Evolutionary conservation across 1,140 invertebrate species (phyloP).

Genomic region (Papilio aristodemus): DNA sequence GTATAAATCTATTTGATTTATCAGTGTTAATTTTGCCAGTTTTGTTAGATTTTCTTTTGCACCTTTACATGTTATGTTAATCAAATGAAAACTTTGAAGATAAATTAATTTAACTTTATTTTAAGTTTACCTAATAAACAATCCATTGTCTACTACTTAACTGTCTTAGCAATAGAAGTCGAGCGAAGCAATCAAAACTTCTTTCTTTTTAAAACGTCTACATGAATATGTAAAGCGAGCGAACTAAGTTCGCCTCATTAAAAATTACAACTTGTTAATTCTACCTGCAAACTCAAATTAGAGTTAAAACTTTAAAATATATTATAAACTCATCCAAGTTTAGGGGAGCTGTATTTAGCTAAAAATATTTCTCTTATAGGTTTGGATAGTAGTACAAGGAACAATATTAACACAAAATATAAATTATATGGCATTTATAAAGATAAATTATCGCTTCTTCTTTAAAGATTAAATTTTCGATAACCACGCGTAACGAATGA

Average conservation of each 20-base stretch:
- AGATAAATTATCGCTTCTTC: too few species aligned
- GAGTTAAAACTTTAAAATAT: neutral
- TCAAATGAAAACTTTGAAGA: neutral
- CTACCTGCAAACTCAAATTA: slow-evolving; percentile 10
- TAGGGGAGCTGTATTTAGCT: neutral
- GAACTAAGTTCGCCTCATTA: slow-evolving; percentile 5
- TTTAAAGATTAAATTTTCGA: too few species aligned
- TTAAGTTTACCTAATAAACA: neutral
- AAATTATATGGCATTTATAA: too few species aligned
- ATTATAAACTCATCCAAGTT: neutral
- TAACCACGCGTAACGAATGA: too few species aligned
- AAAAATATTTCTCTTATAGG: neutral
- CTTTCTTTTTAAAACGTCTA: neutral
- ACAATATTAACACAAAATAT: too few species aligned
- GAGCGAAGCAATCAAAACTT: slow-evolving; percentile 7
- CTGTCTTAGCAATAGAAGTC: neutral
- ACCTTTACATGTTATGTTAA: neutral
- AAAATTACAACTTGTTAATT: slow-evolving; percentile 2
- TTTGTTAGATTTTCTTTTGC: neutral
- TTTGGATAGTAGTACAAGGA: too few species aligned
- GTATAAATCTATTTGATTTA: too few species aligned
- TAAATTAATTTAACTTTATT: neutral
- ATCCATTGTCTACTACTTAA: neutral
- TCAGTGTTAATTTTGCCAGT: too few species aligned
- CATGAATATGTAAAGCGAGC: slow-evolving; percentile 15